Evolutionary conservation across 2,888 invertebrate species (phyloP).

Genomic region (Rhodophaea formosa): DNA sequence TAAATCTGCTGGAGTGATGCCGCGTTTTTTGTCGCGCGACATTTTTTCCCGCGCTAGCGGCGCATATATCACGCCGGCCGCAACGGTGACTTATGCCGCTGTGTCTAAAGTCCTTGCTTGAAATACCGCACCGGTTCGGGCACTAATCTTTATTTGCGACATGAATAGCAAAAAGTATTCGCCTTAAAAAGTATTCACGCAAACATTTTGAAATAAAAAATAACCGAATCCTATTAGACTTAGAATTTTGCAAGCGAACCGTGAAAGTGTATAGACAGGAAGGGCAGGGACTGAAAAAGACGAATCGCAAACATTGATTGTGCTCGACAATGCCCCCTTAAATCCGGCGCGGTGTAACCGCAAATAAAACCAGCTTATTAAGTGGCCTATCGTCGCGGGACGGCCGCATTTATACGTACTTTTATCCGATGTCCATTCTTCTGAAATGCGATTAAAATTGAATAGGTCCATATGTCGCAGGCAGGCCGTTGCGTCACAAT

Average conservation of each 20-base stretch:
- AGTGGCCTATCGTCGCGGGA: conserved; percentile 59
- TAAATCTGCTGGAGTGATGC: conserved; percentile 76
- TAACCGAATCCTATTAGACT: conserved; percentile 5
- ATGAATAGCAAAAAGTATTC: conserved; percentile 10
- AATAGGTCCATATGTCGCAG: conserved; percentile 78
- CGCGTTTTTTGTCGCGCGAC: conserved; percentile 72
- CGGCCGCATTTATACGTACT: conserved; percentile 60
- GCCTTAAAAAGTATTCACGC: conserved; percentile 19
- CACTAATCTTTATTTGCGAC: conserved; percentile 21
- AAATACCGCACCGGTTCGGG: conserved; percentile 45
- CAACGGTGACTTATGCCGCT: conserved; percentile 34
- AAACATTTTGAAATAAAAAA: conserved; percentile 26
- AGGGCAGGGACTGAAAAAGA: conserved; percentile 66
- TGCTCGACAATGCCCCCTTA: conserved; percentile 66
- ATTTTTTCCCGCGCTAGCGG: conserved; percentile 79
- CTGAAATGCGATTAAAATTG: conserved; percentile 81
- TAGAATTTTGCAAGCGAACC: conserved; percentile 41
- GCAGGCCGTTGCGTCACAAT: conserved; percentile 77
- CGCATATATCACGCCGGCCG: conserved; percentile 65
- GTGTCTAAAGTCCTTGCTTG: conserved; percentile 40
- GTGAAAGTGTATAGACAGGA: conserved; percentile 51
- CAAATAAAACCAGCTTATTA: conserved; percentile 77
- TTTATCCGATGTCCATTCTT: conserved; percentile 79
- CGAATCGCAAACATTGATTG: conserved; percentile 73
- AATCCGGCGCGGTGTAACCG: conserved; percentile 65